Percentiles rank a stretch among this genome's conserved stretches.
phyloP scores from a whole-genome alignment of 2,888 invertebrate species.

The Xylophagus ater region DNA sequence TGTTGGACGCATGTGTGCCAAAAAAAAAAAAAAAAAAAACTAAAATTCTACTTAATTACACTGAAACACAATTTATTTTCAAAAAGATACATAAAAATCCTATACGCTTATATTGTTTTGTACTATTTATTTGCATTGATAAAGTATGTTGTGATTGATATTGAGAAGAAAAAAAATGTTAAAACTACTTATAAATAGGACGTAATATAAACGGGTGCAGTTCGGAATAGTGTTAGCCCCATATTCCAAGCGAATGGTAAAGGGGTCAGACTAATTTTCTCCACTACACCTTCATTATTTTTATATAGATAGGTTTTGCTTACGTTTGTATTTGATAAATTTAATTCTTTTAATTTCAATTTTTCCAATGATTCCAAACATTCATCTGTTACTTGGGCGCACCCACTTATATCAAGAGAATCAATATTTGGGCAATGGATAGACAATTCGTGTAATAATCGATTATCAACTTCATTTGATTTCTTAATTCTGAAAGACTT shows the following conservation, averaged over 20 bases:
- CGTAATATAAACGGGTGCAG: background rate
- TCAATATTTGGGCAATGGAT: conserved; percentile 27
- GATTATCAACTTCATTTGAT: conserved; percentile 34
- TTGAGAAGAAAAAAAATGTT: background rate
- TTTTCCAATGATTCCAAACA: conserved; percentile 25
- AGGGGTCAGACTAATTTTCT: too few species aligned
- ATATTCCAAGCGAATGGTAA: too few species aligned
- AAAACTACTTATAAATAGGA: background rate
- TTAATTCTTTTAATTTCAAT: conserved; percentile 28
- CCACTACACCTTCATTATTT: too few species aligned
- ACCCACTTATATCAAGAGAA: conserved; percentile 29
- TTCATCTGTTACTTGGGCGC: conserved; percentile 28
- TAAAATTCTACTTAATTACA: too few species aligned
- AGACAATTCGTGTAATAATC: conserved; percentile 33
- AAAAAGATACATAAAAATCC: too few species aligned
- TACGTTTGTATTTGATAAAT: conserved; percentile 34
- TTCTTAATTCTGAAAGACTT: conserved; percentile 24
- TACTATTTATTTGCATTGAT: too few species aligned
- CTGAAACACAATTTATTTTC: too few species aligned
- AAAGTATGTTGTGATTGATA: too few species aligned
- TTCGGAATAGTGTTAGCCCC: too few species aligned
- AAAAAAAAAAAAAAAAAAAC: too few species aligned
- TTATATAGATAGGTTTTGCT: conserved; percentile 6
- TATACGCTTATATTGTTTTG: too few species aligned
- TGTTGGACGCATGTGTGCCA: too few species aligned